Base-by-base conservation (phyloP, 2,888 invertebrate species). In the Sympetrum striolatum region DNA sequence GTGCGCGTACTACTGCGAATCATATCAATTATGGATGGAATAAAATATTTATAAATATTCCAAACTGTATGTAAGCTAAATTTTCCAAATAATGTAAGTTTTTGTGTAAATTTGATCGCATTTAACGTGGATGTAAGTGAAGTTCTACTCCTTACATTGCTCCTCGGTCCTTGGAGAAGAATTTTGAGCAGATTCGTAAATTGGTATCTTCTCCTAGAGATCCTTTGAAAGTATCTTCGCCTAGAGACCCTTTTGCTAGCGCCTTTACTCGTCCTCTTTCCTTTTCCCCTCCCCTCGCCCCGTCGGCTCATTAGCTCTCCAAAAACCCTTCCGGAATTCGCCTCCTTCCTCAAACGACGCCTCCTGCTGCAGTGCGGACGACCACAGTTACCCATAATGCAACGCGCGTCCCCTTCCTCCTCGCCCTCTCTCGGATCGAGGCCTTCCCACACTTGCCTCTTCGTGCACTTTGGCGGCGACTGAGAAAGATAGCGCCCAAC, bases 351-450 rank as follows among this genome's bases (percentile, higher is more conserved):
- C 81, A 15, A n/a, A n/a, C 25, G n/a, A 15, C 25, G 35, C 60
- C 39, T 37, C 31, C 37, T 86, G 86, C 86, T 86, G 86, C 86
- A 86, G 60, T 86, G 86, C 86, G 60, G 86, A 64, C 64, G 86
- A 31, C 60, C 35, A 58, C 37, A 35, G 60, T 82, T 86, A 31
- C 60, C 86, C 86, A 86, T 86, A 86, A 64, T 86, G 86, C 86
- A 86, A 39, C 60, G 60, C 37, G 60, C 39, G 37, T 37, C 31
- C 14, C 60, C 58, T 58, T 60, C 86, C 86, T 35, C 31, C 37
- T 58, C 12, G 6, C 44, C 81, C 6, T 39, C 39, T 6, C 39
- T 39, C 39, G 6, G 39, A 39, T 39, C 31, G 14, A 31, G 15
- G 12, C 8, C 2, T 37, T 6, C 58, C 35, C 12, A 31, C 58